phyloP scores from a whole-genome alignment of 1,140 invertebrate species.

The Ectropis grisescens region DNA sequence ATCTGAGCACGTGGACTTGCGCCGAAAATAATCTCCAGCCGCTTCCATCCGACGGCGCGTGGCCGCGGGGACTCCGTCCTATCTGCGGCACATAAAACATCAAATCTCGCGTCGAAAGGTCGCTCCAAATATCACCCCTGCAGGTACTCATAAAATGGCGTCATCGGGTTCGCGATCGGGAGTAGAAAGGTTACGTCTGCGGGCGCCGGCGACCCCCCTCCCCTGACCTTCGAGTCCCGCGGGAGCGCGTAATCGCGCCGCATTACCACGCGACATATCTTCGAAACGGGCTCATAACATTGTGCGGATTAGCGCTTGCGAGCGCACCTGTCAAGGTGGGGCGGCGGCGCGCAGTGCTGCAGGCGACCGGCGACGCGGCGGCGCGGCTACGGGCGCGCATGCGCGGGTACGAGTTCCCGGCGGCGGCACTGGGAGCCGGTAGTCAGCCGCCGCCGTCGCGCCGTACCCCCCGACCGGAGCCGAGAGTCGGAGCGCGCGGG shows the following conservation, averaged over 20 bases:
- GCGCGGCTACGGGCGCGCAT: conserved; percentile 29
- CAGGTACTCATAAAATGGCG: conserved; percentile 28
- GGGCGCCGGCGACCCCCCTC: conserved; percentile 16
- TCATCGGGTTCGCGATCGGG: conserved; percentile 19
- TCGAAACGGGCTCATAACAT: conserved; percentile 28
- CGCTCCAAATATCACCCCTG: conserved; percentile 17
- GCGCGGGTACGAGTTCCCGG: conserved; percentile 15
- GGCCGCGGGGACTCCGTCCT: no score
- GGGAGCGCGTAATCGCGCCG: conserved; percentile 30
- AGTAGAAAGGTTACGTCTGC: conserved; percentile 31
- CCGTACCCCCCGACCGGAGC: no score
- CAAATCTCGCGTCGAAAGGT: conserved; percentile 21
- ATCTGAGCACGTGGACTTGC: no score
- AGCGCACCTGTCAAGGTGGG: conserved; percentile 36
- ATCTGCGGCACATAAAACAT: conserved; percentile 10
- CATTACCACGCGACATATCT: conserved; percentile 25
- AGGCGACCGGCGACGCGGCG: conserved; percentile 28
- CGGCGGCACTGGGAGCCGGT: conserved; percentile 41
- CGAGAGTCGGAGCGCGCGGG: conserved; percentile 3
- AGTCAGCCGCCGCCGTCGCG: conserved; percentile 34
- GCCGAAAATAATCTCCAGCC: no score
- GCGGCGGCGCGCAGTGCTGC: conserved; percentile 30
- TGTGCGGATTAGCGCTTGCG: conserved; percentile 20
- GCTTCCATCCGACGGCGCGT: no score
- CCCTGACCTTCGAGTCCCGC: conserved; percentile 41